phyloP scores from a whole-genome alignment of 2,113 vertebrate genomes.

The Ctenomys sociabilis region DNA sequence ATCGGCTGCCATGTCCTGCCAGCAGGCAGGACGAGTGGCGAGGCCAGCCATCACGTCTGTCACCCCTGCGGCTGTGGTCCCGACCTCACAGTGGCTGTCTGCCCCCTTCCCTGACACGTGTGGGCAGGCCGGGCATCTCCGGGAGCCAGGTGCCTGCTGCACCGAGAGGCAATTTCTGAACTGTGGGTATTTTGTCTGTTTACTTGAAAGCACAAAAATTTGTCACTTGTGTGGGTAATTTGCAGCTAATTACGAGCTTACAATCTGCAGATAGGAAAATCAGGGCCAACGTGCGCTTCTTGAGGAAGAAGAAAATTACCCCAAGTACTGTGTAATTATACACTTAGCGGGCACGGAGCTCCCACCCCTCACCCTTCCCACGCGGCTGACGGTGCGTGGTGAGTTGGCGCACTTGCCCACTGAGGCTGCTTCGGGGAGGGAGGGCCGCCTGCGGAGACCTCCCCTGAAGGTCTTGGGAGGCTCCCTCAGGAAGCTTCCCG shows the following conservation, averaged over 20 bases:
- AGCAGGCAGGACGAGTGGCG: neutral
- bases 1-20: accelerated
- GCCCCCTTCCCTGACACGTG: neutral
- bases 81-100: accelerated
- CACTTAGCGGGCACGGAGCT: slow-evolving; percentile 84
- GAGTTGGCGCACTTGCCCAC: slow-evolving; percentile 76
- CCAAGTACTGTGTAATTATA: slow-evolving; percentile 87
- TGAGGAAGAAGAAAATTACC: slow-evolving; percentile 88
- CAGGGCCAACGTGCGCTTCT: slow-evolving; percentile 87
- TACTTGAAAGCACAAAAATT: slow-evolving; percentile 89
- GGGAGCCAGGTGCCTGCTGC: slow-evolving; percentile 84
- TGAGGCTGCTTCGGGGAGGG: neutral
- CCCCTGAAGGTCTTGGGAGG: neutral
- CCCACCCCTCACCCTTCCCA: slow-evolving; percentile 82
- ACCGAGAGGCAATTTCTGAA: slow-evolving; percentile 85
- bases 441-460: neutral
- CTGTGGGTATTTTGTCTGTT: slow-evolving; percentile 87
- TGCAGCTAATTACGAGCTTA: slow-evolving; percentile 88
- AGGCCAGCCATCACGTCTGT: neutral
- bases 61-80: neutral
- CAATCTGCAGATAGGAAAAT: slow-evolving; percentile 89
- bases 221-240: slow-evolving; percentile 89
- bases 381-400: slow-evolving; percentile 72
- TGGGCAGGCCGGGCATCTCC: slow-evolving; percentile 68
- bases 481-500: neutral